A percentile compares a stretch with the other conserved stretches of the same genome.
Conservation (phyloP, 1,140 invertebrate genomes). For the Brachionus manjavacas region DNA sequence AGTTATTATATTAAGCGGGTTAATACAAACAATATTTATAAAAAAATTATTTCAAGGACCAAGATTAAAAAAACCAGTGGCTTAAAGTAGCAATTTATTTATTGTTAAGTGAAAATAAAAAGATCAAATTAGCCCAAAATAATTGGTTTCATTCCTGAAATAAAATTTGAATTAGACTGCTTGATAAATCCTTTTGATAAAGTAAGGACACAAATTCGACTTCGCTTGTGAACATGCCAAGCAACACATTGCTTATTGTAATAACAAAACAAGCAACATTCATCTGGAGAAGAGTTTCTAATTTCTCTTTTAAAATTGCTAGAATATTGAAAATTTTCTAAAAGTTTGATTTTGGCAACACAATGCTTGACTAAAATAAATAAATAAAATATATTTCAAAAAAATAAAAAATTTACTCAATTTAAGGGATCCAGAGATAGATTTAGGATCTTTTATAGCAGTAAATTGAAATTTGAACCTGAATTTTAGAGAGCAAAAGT, state of each 20-base stretch:
- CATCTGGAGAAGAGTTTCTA: background rate
- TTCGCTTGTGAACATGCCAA: background rate
- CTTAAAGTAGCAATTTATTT: background rate
- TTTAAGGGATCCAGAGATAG: background rate
- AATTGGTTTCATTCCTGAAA: background rate
- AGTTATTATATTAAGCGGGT: background rate
- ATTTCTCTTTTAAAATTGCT: background rate
- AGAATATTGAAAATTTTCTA: background rate
- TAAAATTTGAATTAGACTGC: background rate
- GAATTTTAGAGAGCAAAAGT: background rate
- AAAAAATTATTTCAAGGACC: constrained; percentile 31
- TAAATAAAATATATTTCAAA: background rate
- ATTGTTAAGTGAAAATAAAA: background rate
- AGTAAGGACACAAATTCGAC: background rate
- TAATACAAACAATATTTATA: constrained; percentile 38
- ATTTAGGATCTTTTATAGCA: background rate
- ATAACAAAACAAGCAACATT: constrained; percentile 12
- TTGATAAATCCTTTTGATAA: background rate
- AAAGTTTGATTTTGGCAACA: background rate
- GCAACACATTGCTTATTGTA: background rate
- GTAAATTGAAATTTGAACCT: background rate
- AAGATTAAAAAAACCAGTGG: constrained; percentile 1
- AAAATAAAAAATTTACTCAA: background rate
- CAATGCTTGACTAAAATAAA: background rate
- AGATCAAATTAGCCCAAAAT: background rate